Conservation (phyloP, 2,113 vertebrate genomes). For the Osmerus eperlanus region DNA sequence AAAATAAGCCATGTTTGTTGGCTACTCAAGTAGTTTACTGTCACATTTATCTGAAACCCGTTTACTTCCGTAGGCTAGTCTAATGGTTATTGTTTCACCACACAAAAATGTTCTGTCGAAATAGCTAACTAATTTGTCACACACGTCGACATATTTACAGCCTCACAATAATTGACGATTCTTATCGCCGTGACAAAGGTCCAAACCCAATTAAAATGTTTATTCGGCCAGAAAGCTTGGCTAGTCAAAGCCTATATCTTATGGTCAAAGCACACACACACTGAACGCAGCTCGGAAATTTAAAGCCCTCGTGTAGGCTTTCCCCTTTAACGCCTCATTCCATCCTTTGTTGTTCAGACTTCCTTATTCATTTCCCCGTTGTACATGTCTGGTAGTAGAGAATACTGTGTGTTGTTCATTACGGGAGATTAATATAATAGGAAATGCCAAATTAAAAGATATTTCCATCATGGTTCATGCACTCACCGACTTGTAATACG, state of each 20-base stretch:
- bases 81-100: constrained; percentile 24
- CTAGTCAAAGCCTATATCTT: not conserved
- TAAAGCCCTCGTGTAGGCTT: constrained; percentile 26
- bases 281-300: constrained; percentile 32
- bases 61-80: constrained; percentile 42
- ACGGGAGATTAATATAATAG: not conserved
- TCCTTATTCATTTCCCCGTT: not conserved
- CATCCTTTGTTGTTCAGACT: constrained; percentile 60
- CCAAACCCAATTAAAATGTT: too few species aligned
- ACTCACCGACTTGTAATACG: constrained; percentile 97
- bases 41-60: not conserved
- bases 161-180: too few species aligned
- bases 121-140: too few species aligned
- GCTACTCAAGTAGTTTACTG: not conserved
- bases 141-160: too few species aligned
- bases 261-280: not conserved
- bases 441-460: not conserved
- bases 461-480: constrained; percentile 14
- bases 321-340: constrained; percentile 52
- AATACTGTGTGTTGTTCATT: not conserved
- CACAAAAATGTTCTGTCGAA: not conserved
- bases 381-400: too few species aligned
- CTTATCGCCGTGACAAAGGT: too few species aligned
- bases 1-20: not conserved
- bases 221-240: not conserved